Evolutionary conservation across 2,797 vertebrate genomes (phyloP).

Genomic region (Steatocranus sp.): DNA sequence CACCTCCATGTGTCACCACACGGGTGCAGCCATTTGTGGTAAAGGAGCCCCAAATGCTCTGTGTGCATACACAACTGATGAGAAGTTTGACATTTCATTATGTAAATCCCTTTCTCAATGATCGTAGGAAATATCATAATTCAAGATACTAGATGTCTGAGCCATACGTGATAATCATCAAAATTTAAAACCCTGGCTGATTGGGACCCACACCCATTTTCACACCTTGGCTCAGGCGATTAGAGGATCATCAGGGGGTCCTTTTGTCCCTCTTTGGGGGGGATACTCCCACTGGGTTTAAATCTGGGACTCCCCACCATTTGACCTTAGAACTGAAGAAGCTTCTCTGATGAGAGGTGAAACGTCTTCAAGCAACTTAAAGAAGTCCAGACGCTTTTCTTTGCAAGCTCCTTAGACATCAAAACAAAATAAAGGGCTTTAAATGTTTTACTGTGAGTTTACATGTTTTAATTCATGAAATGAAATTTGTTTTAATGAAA

Average conservation of each 20-base stretch:
- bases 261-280: no score
- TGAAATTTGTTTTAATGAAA: neutral
- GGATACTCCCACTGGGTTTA: no score
- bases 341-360: no score
- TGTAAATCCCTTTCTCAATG: neutral
- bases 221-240: no score
- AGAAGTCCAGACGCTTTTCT: no score
- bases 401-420: no score
- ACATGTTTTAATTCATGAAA: neutral
- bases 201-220: no score
- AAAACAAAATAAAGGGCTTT: neutral
- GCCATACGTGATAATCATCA: accelerated
- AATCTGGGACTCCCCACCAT: no score
- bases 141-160: neutral
- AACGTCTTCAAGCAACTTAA: no score
- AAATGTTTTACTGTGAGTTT: neutral
- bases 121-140: neutral
- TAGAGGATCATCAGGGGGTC: no score
- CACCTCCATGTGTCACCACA: neutral
- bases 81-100: neutral
- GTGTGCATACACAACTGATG: accelerated
- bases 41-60: neutral
- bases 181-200: no score
- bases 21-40: accelerated
- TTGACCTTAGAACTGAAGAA: no score